Conservation (phyloP, 2,888 invertebrate species). For the Cyclophora albipunctata region DNA sequence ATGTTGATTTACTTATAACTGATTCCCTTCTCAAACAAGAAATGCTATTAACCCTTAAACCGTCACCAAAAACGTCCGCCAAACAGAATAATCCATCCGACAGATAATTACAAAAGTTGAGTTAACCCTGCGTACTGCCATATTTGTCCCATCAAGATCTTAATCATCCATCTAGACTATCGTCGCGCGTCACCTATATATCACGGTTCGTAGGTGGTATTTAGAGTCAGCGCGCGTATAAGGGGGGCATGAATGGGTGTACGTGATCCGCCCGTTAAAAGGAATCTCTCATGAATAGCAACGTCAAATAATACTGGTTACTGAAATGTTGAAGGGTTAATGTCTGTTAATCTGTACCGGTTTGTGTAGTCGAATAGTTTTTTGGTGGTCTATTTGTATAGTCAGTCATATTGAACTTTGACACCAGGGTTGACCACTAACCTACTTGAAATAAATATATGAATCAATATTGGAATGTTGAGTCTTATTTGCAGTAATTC, state of each 20-base stretch:
- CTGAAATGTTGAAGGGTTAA: conserved; percentile 15
- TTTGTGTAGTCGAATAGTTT: neutral
- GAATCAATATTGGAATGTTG: neutral
- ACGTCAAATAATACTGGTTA: conserved; percentile 16
- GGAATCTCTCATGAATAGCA: conserved; percentile 21
- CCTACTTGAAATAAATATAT: too few relatives aligned
- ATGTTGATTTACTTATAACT: too few relatives aligned
- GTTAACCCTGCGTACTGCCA: too few relatives aligned
- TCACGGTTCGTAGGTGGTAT: conserved; percentile 24
- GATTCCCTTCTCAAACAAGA: too few relatives aligned
- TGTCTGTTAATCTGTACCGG: conserved; percentile 13
- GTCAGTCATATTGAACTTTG: neutral
- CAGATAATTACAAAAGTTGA: too few relatives aligned
- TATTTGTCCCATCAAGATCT: conserved; percentile 9
- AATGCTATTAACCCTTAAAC: too few relatives aligned
- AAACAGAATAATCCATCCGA: too few relatives aligned
- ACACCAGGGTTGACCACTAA: too few relatives aligned
- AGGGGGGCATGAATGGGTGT: conserved; percentile 28
- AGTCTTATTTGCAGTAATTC: neutral
- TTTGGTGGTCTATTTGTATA: neutral
- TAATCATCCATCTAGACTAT: conserved; percentile 23
- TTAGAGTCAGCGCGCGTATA: conserved; percentile 32
- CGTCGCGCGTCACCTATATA: conserved; percentile 25
- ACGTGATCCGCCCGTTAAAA: conserved; percentile 32
- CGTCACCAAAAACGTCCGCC: too few relatives aligned